phyloP scores from a whole-genome alignment of 2,113 vertebrate species.

The Grantiella picta region DNA sequence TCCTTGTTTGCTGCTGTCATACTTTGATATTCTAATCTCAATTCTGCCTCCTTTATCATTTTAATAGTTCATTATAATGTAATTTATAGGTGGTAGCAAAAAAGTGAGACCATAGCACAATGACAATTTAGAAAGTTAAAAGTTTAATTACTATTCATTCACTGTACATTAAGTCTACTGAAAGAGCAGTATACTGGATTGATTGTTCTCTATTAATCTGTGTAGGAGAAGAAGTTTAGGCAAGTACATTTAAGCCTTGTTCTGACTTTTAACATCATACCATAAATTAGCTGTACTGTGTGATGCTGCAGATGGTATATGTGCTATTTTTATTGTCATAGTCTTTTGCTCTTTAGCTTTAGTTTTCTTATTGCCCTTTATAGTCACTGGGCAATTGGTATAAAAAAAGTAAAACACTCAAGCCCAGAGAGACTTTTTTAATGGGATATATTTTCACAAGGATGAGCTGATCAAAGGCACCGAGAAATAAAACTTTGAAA shows the following conservation, averaged over 20 bases:
- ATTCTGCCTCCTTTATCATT: not conserved
- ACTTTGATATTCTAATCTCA: constrained; percentile 21
- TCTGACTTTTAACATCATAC: not conserved
- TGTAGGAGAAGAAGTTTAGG: constrained; percentile 9
- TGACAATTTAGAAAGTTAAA: constrained; percentile 13
- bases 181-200: constrained; percentile 4
- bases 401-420: not conserved
- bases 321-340: not conserved
- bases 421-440: not conserved
- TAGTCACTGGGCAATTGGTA: not conserved
- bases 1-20: not conserved
- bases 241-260: not conserved
- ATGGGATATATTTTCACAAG: not conserved
- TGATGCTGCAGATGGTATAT: constrained; percentile 6
- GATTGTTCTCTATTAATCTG: constrained; percentile 9
- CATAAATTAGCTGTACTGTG: not conserved
- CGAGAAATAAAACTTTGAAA: not conserved
- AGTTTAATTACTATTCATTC: constrained; percentile 28
- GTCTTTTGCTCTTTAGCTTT: constrained; percentile 18
- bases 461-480: not conserved
- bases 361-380: not conserved
- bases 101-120: not conserved
- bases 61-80: constrained; percentile 7
- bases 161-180: not conserved
- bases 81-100: not conserved